Percentiles rank a stretch among this genome's conserved stretches.
These are phyloP conservation scores for Teleopsis dalmanni DNA, from an alignment of 1,140 invertebrate genomes.

Conservation along the genomic window DNA sequence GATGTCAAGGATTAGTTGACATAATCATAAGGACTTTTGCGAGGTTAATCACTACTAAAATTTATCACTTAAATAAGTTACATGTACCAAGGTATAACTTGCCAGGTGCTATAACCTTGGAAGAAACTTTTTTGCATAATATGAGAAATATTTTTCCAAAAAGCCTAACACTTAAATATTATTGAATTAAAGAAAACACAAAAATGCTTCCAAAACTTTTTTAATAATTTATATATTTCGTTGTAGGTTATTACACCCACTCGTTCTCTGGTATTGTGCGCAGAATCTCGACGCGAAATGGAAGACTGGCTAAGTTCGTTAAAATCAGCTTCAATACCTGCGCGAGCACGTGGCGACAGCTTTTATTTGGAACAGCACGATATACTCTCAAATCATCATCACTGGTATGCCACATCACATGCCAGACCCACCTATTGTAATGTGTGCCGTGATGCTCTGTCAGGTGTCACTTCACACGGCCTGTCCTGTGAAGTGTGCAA, in stretches of 20 bases:
- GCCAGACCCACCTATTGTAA: conserved; percentile 94
- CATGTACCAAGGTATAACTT: no score
- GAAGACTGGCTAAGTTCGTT: conserved; percentile 80
- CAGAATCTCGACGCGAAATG: conserved; percentile 76
- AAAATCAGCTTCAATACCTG: conserved; percentile 60
- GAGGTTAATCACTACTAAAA: no score
- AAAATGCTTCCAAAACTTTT: neutral
- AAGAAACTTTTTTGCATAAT: no score
- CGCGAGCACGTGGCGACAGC: conserved; percentile 48
- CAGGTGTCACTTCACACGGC: conserved; percentile 86
- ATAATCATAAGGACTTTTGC: no score
- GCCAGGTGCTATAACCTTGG: no score
- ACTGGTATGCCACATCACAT: conserved; percentile 86
- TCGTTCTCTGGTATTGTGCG: conserved; percentile 72
- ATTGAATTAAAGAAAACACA: no score
- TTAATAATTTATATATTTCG: neutral
- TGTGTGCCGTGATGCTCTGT: conserved; percentile 86
- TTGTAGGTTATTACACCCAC: conserved; percentile 79
- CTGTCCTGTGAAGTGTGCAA: conserved; percentile 95
- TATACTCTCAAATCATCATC: conserved; percentile 79
- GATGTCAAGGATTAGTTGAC: no score
- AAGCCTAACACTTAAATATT: no score
- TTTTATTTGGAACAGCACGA: conserved; percentile 56
- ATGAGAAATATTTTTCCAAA: no score
- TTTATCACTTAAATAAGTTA: no score